Base-by-base conservation (phyloP, 2,888 invertebrate genomes). In the Agelastica alni region DNA sequence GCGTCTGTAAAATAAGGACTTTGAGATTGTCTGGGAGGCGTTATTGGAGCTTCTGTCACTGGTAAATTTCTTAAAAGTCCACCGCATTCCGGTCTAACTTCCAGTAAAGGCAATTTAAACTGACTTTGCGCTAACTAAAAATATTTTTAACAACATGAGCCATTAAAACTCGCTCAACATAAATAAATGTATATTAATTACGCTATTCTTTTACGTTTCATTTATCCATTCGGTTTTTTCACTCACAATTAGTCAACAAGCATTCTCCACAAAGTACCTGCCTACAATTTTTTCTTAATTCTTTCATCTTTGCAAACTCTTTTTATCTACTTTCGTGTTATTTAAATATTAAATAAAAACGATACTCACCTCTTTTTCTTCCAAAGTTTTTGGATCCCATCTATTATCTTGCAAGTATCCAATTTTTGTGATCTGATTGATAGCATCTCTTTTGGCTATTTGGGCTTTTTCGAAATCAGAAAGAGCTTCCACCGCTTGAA, bases 401-500 rank as follows among this genome's bases (percentile, higher is more conserved):
- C 80, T 81, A n/a, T 83, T 84, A 56, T 82, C 82, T 70, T 86
- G 86, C 45, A 85, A 69, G 55, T 81, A 81, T 1, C 83, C 81
- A 16, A 83, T 80, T 68, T 81, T 78, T 61, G 82, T 80, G 43
- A 87, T 71, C 60, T 83, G 81, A 66, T 85, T 82, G 20, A 79
- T 73, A 1, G 81, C 85, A 6, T 82, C 82, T 55, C 82, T 78
- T 53, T 85, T 81, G 44, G 80, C 79, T 28, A 83, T 73, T 72
- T 85, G 85, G 9, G 83, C 70, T 55, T 78, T 79, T 70, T 89
- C 88, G 67, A 89, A 89, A 69, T 87, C 84, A 0, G 88, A 85
- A 17, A 91, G 72, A 0, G 85, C 89, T 71, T 89, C 87, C 0
- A 86, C 86, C 0, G 89, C 88, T 34, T 84, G 80, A 4, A 89